A percentile compares a stretch with the other conserved stretches of the same genome.
phyloP scores from a whole-genome alignment of 2,888 invertebrate species.

The Cryptosula pallasiana region DNA sequence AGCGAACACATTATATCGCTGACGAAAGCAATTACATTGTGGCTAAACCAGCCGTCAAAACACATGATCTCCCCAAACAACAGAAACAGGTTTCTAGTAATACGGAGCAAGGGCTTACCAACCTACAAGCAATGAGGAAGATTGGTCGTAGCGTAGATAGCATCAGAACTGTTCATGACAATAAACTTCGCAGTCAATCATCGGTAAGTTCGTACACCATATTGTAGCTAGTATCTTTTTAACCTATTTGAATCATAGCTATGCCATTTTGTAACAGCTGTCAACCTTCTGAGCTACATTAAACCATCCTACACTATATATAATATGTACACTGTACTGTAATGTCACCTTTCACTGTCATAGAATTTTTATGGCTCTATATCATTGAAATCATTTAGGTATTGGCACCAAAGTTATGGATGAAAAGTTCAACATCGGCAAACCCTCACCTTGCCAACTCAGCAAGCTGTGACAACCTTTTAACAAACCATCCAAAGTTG shows the following conservation, averaged over 20 bases:
- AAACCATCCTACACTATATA: too few relatives aligned
- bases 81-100: not conserved
- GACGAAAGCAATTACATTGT: slow-evolving; percentile 12
- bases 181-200: not conserved
- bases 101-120: not conserved
- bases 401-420: not conserved
- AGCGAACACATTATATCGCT: not conserved
- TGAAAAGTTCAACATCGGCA: not conserved
- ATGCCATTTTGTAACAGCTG: too few relatives aligned
- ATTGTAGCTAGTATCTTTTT: too few relatives aligned
- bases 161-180: not conserved
- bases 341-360: too few relatives aligned
- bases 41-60: not conserved
- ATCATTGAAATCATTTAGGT: too few relatives aligned
- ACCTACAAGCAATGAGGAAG: not conserved
- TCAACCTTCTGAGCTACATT: too few relatives aligned
- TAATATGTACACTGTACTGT: too few relatives aligned
- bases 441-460: not conserved
- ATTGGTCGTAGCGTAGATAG: slow-evolving; percentile 15
- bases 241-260: too few relatives aligned
- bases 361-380: too few relatives aligned
- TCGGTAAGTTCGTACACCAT: not conserved
- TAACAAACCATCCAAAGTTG: not conserved
- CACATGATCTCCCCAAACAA: too few relatives aligned
- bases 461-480: slow-evolving; percentile 3